phyloP scores from a whole-genome alignment of 2,113 vertebrate species.

The Zosterops japonicus region DNA sequence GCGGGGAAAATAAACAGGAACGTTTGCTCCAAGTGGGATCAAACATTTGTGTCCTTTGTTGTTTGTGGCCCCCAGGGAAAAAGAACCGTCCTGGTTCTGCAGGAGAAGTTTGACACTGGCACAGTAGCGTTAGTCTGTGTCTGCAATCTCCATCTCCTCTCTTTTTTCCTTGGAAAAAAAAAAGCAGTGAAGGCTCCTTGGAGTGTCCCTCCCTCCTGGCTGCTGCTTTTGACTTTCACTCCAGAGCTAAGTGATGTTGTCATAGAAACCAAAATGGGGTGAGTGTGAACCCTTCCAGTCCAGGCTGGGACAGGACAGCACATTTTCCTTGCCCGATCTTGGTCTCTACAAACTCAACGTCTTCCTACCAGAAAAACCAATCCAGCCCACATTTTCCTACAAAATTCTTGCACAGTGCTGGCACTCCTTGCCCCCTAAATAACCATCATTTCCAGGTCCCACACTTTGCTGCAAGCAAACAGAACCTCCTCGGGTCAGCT shows the following conservation, averaged over 20 bases:
- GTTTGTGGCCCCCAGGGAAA: neutral
- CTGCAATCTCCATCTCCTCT: neutral
- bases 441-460: neutral
- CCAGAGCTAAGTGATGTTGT: neutral
- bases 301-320: neutral
- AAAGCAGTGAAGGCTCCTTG: neutral
- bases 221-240: neutral
- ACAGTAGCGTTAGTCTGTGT: accelerated
- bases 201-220: neutral
- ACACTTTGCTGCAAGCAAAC: neutral
- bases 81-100: neutral
- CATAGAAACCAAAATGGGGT: neutral
- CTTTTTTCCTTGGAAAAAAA: neutral
- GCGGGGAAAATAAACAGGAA: neutral
- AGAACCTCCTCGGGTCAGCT: neutral
- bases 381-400: neutral
- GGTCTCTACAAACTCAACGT: neutral
- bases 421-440: neutral
- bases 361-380: neutral
- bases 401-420: neutral
- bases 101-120: neutral
- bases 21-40: neutral
- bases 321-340: neutral
- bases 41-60: neutral
- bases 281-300: neutral